Conservation (phyloP, 1,140 invertebrate genomes). For the Cyclina sinensis region DNA sequence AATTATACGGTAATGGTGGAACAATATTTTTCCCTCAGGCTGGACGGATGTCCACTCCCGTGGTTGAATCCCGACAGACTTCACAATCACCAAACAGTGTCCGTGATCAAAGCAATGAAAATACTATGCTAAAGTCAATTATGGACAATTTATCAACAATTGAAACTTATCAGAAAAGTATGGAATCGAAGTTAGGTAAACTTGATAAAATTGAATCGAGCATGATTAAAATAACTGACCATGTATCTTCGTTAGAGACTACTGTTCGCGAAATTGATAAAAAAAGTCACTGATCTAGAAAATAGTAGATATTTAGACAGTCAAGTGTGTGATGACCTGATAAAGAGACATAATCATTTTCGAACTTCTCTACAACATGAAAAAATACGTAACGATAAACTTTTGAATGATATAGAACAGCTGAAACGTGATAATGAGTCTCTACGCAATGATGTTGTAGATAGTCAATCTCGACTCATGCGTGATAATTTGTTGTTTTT, state of each 20-base stretch:
- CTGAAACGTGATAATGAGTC: neutral
- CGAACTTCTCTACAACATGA: neutral
- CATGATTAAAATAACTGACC: neutral
- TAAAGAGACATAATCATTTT: slow-evolving; percentile 16
- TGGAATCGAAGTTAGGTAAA: neutral
- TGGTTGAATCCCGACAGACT: too few relatives aligned
- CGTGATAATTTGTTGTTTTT: slow-evolving; percentile 41
- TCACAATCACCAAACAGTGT: neutral
- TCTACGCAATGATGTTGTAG: neutral
- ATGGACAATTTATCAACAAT: neutral
- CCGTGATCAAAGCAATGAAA: neutral
- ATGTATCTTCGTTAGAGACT: neutral
- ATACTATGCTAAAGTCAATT: neutral
- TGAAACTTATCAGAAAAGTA: neutral
- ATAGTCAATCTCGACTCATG: neutral
- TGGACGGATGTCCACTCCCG: too few relatives aligned
- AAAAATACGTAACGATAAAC: neutral
- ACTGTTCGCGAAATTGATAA: neutral
- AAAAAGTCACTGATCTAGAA: neutral
- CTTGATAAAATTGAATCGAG: slow-evolving; percentile 17
- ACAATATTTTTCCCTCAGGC: neutral
- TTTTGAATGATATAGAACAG: neutral
- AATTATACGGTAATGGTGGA: neutral
- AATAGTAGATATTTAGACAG: neutral
- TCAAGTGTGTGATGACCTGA: slow-evolving; percentile 3